Percentiles rank a stretch among this genome's conserved stretches.
Conservation (phyloP, 2,888 invertebrate species). For the Mystacides longicornis region DNA sequence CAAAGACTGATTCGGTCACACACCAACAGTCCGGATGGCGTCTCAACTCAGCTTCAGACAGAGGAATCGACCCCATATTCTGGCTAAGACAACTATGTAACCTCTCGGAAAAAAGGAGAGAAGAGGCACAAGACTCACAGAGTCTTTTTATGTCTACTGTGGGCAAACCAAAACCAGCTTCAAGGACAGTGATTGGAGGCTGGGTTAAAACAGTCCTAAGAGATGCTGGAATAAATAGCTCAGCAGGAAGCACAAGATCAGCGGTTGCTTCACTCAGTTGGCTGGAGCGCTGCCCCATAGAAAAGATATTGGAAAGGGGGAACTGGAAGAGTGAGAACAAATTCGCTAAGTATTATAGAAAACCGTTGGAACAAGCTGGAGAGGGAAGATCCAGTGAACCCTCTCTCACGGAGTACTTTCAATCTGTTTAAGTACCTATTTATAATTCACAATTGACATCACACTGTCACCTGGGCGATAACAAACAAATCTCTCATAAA, state of each 20-base stretch:
- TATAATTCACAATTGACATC: background rate
- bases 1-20: constrained; percentile 26
- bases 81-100: background rate
- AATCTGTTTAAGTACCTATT: background rate
- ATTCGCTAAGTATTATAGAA: background rate
- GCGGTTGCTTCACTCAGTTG: constrained; percentile 11
- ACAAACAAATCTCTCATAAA: constrained; percentile 7
- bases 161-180: constrained; percentile 8
- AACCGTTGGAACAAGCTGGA: background rate
- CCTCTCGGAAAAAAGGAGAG: background rate
- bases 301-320: constrained; percentile 4
- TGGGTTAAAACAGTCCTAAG: constrained; percentile 11
- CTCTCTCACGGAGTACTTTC: background rate
- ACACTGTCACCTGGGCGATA: constrained; percentile 3
- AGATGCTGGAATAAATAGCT: constrained; percentile 8
- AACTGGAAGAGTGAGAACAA: constrained; percentile 6
- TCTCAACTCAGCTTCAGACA: background rate
- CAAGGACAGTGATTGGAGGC: constrained; percentile 8
- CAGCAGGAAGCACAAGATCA: constrained; percentile 11
- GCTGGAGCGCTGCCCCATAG: constrained; percentile 10
- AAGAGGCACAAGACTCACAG: background rate
- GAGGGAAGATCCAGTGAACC: background rate
- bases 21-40: constrained; percentile 18
- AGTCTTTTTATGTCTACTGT: constrained; percentile 5
- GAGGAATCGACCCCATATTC: constrained; percentile 3